phyloP scores from a whole-genome alignment of 2,888 invertebrate species.

The Drosophila rellima region DNA sequence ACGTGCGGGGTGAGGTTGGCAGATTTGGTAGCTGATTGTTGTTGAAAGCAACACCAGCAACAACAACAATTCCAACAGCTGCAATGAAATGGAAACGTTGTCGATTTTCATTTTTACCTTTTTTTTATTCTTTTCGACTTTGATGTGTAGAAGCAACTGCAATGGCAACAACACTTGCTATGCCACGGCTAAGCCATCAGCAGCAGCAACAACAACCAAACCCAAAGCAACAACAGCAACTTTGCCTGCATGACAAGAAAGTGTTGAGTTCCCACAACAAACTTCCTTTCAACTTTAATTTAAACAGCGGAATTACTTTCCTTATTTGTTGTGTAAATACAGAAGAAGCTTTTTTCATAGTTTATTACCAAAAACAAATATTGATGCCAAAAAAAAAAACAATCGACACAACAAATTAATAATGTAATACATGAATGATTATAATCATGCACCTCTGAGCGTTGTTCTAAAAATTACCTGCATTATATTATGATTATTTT shows the following conservation, averaged over 20 bases:
- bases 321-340: not conserved
- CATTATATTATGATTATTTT: not conserved
- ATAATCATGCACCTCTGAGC: not conserved
- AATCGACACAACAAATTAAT: not conserved
- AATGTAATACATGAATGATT: not conserved
- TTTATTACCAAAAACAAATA: not conserved
- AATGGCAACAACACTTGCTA: conserved; percentile 26
- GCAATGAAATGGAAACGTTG: conserved; percentile 77
- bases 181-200: conserved; percentile 30
- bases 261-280: conserved; percentile 7
- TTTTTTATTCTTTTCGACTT: conserved; percentile 38
- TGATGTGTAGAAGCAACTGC: conserved; percentile 37
- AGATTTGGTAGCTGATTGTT: conserved; percentile 50
- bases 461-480: not conserved
- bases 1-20: not conserved
- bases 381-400: not conserved
- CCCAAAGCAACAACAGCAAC: conserved; percentile 18
- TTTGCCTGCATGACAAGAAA: conserved; percentile 33
- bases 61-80: conserved; percentile 34
- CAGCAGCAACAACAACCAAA: conserved; percentile 19
- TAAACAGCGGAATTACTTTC: conserved; percentile 10
- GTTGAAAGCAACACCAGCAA: conserved; percentile 44
- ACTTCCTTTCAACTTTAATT: conserved; percentile 4
- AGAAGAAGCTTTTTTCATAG: not conserved
- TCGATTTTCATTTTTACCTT: conserved; percentile 46